Base-by-base conservation (phyloP, 2,888 invertebrate genomes). In the Zaprionus obscuricornis region DNA sequence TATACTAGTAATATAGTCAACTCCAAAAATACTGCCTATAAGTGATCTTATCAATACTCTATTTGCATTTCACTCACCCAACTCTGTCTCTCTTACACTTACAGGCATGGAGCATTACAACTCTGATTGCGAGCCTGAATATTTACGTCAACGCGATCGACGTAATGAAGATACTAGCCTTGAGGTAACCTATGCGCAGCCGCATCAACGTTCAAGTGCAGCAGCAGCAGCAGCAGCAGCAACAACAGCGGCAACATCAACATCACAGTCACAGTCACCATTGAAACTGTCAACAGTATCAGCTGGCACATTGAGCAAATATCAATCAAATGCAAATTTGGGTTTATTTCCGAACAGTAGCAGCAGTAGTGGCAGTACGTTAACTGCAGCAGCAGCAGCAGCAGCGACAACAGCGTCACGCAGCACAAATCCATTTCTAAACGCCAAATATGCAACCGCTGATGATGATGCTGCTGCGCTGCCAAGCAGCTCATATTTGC, bases 91-190 rank as follows among this genome's bases (percentile, higher is more conserved):
- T 39, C 1, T 1, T 39, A 10, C 7, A 39, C 63, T 69, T 27
- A 4, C 50, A 88, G 88, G 83, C 49, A 84, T 88, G 74, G 94
- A 95, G 74, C 93, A 94, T 57, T 95, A 95, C 83, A 93, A 95
- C 46, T 94, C 95, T 1, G 94, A 95, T 78, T 92, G 92, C 37
- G 95, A 95, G 56, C 77, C 85, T 7, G 79, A 86, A 1, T 88
- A 87, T 71, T 62, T 85, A 27, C 81, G 87, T 8, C 81, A 86
- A 7, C 75, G 66, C 55, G 60, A 66, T 8, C 78, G 63, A 3
- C 85, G 66, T 43, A 31, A 49, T 33, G 76, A 62, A 7, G 75
- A 62, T 1, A 31, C 36, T 14, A 56, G 24, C n/a, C 58, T 59
- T 31, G 78, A 85, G 20, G 86, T 81, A 8, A 77, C 74, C 34